Conservation (phyloP, 2,888 invertebrate genomes). For the Adelphocoris suturalis region DNA sequence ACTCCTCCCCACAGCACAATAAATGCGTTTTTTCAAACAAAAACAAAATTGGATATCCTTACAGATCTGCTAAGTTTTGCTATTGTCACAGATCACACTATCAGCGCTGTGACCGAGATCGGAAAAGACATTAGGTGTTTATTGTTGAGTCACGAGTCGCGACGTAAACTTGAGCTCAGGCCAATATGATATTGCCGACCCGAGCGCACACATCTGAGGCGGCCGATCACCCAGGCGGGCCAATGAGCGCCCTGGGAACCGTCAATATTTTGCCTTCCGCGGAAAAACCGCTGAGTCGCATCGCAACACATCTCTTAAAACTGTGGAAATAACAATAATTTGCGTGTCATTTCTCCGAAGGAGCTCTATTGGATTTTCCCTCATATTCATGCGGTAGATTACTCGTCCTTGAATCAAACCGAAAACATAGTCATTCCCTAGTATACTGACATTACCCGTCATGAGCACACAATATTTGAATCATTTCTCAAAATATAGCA, state of each 20-base stretch:
- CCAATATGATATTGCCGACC: slow-evolving; percentile 19
- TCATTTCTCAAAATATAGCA: too few species aligned
- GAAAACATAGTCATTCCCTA: background rate
- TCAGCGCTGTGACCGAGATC: too few species aligned
- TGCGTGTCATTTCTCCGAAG: background rate
- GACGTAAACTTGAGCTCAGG: background rate
- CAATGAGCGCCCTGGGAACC: background rate
- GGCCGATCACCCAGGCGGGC: background rate
- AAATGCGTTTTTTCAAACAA: too few species aligned
- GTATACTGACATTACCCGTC: too few species aligned
- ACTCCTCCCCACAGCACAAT: too few species aligned
- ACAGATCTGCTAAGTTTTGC: too few species aligned
- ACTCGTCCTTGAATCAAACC: background rate
- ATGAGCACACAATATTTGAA: too few species aligned
- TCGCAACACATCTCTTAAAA: background rate
- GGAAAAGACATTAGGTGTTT: background rate
- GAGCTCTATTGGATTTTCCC: background rate
- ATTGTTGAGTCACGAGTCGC: background rate
- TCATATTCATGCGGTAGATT: background rate
- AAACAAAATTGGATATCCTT: too few species aligned
- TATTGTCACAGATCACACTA: too few species aligned
- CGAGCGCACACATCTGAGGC: background rate
- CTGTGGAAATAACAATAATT: slow-evolving; percentile 1
- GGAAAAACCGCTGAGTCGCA: slow-evolving; percentile 25
- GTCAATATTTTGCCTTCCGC: slow-evolving; percentile 14